Percentiles rank a stretch among this genome's conserved stretches.
Evolutionary conservation across 2,113 vertebrate genomes (phyloP).

Genomic region (Chaetops frenatus): DNA sequence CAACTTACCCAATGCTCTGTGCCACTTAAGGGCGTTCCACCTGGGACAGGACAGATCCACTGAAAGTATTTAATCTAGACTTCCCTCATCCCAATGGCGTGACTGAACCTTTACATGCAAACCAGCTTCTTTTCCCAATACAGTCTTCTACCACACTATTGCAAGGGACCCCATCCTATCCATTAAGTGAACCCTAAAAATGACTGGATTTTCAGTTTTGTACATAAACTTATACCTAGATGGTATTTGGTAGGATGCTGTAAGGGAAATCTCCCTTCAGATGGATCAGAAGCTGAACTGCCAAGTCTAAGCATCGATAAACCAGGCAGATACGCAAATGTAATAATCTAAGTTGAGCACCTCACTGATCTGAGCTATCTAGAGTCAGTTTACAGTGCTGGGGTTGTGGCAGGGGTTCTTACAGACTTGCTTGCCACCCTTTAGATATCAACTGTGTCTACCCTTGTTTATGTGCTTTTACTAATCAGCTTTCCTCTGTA

Average conservation of each 20-base stretch:
- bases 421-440: not conserved
- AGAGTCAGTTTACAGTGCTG: not conserved
- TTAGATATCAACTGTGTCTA: not conserved
- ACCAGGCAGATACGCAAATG: rapidly evolving
- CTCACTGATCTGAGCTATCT: not conserved
- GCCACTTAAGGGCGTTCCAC: not conserved
- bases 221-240: not conserved
- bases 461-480: not conserved
- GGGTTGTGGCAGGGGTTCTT: not conserved
- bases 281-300: not conserved
- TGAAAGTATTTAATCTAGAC: not conserved
- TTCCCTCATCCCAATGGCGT: not conserved
- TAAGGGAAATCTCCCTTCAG: not conserved
- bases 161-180: not conserved
- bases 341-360: not conserved
- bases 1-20: not conserved
- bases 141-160: not conserved
- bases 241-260: not conserved
- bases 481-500: not conserved
- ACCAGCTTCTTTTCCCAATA: not conserved
- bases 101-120: not conserved
- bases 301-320: not conserved
- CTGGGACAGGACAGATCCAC: not conserved
- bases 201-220: not conserved
- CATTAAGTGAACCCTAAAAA: not conserved